phyloP scores from a whole-genome alignment of 1,140 invertebrate genomes.

The Halesus radiatus region DNA sequence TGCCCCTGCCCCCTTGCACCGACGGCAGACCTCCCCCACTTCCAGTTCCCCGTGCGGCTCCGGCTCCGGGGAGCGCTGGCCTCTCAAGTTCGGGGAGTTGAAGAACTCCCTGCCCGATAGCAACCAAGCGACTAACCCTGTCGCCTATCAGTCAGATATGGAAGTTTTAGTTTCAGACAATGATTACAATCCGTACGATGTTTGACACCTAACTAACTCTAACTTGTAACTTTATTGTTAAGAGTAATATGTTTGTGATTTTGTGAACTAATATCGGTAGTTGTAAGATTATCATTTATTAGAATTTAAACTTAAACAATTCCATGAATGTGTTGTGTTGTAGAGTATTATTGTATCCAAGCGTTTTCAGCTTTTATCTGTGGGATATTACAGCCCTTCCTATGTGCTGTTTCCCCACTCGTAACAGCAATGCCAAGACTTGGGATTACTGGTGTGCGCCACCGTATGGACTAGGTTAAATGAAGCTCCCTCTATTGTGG shows the following conservation, averaged over 20 bases:
- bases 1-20: neutral
- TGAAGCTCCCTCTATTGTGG: neutral
- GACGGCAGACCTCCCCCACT: constrained; percentile 1
- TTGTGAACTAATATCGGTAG: constrained; percentile 34
- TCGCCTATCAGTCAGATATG: constrained; percentile 50
- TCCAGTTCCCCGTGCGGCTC: constrained; percentile 5
- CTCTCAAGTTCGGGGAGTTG: constrained; percentile 50
- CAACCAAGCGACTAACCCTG: neutral
- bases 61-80: constrained; percentile 12
- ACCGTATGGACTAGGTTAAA: no score
- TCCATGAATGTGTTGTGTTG: constrained; percentile 33
- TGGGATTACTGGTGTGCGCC: no score
- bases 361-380: constrained; percentile 26
- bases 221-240: neutral
- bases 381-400: neutral
- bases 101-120: constrained; percentile 53
- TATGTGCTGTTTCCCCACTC: neutral
- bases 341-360: constrained; percentile 16
- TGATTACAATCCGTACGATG: constrained; percentile 53
- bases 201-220: constrained; percentile 38
- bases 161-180: constrained; percentile 57
- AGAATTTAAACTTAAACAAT: constrained; percentile 22
- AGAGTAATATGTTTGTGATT: constrained; percentile 25
- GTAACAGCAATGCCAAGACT: neutral
- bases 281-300: constrained; percentile 35